Percentiles rank a stretch among this genome's conserved stretches.
Evolutionary conservation across 2,888 invertebrate species (phyloP).

Genomic region (Drosophila sordidapex): DNA sequence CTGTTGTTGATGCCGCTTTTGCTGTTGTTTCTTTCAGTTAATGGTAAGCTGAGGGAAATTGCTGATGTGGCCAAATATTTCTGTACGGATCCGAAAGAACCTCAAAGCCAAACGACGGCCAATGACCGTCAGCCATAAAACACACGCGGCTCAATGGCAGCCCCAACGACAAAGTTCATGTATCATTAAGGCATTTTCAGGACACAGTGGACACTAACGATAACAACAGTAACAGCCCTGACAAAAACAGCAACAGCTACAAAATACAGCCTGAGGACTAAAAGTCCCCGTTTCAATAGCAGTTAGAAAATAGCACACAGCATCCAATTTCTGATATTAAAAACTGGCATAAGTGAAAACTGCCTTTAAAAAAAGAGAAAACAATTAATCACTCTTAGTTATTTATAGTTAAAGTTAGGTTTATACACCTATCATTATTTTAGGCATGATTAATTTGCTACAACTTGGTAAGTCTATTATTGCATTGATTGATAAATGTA

Average conservation of each 20-base stretch:
- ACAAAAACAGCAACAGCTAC: conserved; percentile 20
- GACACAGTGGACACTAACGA: conserved; percentile 40
- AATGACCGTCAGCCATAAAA: conserved; percentile 74
- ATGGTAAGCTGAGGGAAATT: conserved; percentile 49
- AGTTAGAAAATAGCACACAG: neutral
- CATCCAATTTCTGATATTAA: neutral
- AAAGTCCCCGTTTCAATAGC: neutral
- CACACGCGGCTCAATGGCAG: conserved; percentile 72
- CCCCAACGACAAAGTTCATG: conserved; percentile 72
- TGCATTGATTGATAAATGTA: neutral
- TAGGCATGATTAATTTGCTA: neutral
- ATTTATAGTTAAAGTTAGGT: neutral
- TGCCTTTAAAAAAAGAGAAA: neutral
- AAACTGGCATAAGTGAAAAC: neutral
- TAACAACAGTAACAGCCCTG: conserved; percentile 36
- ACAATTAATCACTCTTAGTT: neutral
- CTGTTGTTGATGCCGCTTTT: conserved; percentile 6
- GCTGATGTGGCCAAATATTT: conserved; percentile 60
- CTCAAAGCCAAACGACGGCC: conserved; percentile 63
- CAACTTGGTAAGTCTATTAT: neutral
- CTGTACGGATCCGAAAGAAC: conserved; percentile 17
- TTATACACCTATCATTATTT: neutral
- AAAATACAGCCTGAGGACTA: conserved; percentile 2
- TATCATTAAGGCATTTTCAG: conserved; percentile 67
- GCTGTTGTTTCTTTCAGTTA: conserved; percentile 18